These are phyloP conservation scores for Cenopis cana DNA, from an alignment of 2,888 invertebrate species.

Conservation along the genomic window DNA sequence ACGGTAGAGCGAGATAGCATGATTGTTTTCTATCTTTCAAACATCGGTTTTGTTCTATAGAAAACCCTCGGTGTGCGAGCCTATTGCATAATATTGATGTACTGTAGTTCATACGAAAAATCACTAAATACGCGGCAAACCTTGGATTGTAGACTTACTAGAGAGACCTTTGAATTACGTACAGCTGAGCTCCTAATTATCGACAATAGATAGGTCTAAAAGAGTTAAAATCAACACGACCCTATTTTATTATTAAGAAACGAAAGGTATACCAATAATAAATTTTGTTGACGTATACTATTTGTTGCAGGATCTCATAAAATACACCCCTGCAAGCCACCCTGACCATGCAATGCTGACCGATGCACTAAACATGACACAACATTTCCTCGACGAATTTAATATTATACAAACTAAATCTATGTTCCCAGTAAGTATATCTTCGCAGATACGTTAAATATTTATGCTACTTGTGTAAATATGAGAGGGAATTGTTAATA, in stretches of 20 bases:
- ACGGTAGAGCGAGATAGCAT: no score
- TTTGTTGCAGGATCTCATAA: conserved; percentile 88
- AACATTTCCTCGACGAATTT: conserved; percentile 95
- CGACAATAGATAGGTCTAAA: background rate
- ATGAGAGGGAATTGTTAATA: background rate
- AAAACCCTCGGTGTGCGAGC: no score
- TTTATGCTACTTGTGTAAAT: background rate
- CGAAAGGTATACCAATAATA: background rate
- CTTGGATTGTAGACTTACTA: no score
- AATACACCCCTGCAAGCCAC: conserved; percentile 91
- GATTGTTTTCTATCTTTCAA: no score
- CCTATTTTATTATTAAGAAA: background rate
- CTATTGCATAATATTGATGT: no score
- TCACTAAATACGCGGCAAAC: no score
- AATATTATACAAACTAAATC: conserved; percentile 94
- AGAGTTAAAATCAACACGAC: no score
- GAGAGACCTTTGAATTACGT: no score
- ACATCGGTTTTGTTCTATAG: no score
- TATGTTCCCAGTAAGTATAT: conserved; percentile 89
- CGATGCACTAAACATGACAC: conserved; percentile 93
- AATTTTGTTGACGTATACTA: background rate
- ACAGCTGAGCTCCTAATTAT: background rate
- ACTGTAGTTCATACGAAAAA: no score
- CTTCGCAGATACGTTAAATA: background rate
- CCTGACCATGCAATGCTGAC: conserved; percentile 91